phyloP scores from a whole-genome alignment of 2,888 invertebrate genomes.

The Mactromeris polynyma region DNA sequence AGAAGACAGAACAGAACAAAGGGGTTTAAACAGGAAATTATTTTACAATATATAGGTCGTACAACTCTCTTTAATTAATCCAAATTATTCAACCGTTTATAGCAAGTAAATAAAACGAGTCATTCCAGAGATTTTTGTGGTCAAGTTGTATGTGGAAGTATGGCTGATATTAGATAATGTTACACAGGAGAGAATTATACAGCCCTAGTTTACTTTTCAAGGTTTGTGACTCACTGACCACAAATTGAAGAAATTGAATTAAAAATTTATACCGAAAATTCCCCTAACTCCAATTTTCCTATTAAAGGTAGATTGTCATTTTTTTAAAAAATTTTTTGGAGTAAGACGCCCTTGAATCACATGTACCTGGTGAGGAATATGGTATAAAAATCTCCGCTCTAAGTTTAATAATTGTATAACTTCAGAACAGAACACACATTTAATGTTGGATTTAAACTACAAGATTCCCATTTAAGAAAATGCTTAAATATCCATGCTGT shows the following conservation, averaged over 20 bases:
- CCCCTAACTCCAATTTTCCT: slow-evolving; percentile 5
- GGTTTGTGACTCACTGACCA: slow-evolving; percentile 16
- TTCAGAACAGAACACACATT: no score
- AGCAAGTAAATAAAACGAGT: slow-evolving; percentile 2
- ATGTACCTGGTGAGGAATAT: no score
- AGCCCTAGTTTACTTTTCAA: slow-evolving; percentile 16
- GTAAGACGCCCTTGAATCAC: no score
- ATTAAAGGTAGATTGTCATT: slow-evolving; percentile 7
- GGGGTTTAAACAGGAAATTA: neutral
- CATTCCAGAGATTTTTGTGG: slow-evolving; percentile 37
- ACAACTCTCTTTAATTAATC: neutral
- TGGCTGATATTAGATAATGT: slow-evolving; percentile 31
- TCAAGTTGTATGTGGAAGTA: slow-evolving; percentile 20
- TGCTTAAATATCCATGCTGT: no score
- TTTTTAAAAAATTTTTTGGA: neutral
- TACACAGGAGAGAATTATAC: neutral
- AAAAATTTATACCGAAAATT: slow-evolving; percentile 15
- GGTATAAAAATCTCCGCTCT: no score
- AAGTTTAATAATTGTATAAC: no score
- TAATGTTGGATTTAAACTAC: no score
- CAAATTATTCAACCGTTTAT: slow-evolving; percentile 10
- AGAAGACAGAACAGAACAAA: neutral
- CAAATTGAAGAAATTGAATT: slow-evolving; percentile 2
- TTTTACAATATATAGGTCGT: neutral
- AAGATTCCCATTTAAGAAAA: no score